Evolutionary conservation across 1,140 invertebrate species (phyloP).

Genomic region (Mactra quadrangularis): DNA sequence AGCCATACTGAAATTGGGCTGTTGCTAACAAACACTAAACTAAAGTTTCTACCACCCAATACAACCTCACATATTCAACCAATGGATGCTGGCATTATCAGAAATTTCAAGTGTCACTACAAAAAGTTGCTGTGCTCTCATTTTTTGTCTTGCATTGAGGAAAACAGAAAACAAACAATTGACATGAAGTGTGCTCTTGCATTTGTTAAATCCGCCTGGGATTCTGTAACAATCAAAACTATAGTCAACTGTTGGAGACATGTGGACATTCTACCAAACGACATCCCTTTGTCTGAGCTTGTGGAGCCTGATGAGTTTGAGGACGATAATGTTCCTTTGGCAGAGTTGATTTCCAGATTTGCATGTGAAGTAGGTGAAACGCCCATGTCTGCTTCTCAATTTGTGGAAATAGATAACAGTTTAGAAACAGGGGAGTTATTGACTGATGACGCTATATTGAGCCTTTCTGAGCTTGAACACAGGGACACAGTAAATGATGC

Average conservation of each 20-base stretch:
- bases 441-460: no score
- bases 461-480: no score
- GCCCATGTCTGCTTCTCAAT: background rate
- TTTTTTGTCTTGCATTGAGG: background rate
- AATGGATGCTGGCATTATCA: constrained; percentile 58
- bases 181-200: constrained; percentile 2
- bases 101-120: constrained; percentile 55
- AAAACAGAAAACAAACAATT: background rate
- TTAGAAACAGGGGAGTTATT: no score
- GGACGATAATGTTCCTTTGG: background rate
- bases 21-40: background rate
- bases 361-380: background rate
- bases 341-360: background rate
- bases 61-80: constrained; percentile 53
- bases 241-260: constrained; percentile 2
- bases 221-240: background rate
- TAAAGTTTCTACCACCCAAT: constrained; percentile 45
- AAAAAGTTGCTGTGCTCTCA: constrained; percentile 30
- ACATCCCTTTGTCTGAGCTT: background rate
- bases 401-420: background rate
- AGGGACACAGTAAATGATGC: no score
- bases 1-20: background rate
- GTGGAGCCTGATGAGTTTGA: background rate
- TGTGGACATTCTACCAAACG: background rate
- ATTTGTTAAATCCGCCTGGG: constrained; percentile 2